Evolutionary conservation across 2,888 invertebrate species (phyloP), one percentile per base, ranked within the genome.

Genomic region (Schizaphis graminum): DNA sequence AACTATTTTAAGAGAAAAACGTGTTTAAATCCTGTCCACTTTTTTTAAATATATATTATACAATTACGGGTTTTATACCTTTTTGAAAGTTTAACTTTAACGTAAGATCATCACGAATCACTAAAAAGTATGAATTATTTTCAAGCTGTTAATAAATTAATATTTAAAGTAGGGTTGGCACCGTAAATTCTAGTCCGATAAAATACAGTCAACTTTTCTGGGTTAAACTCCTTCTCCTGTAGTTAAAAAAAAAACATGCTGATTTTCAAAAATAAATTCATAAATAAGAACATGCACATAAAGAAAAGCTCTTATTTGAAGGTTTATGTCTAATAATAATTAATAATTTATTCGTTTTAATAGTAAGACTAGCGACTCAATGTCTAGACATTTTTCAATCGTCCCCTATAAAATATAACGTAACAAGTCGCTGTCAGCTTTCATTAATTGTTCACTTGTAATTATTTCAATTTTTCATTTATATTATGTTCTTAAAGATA

Each of bases 361-460:
- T 89, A 57, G 57, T 53, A 53, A 53, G 49, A 13, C 49, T 47
- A 57, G 16, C 41, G 10, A 57, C 89, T 13, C 7, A 26, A 44
- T 89, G 47, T 89, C 44, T 44, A 44, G 89, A 28, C n/a, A 47
- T 86, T 86, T 86, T 86, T 47, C 86, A 28, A 47, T n/a, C 86
- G 28, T 49, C 47, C 16, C 47, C 28, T 28, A 86, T 86, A 44
- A 47, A 47, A 49, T 44, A 49, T 86, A 44, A 47, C 1, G 2
- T 47, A 28, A 16, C 47, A 85, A 44, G 85, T 28, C 28, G 5
- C 44, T 44, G 86, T 49, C 47, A 7, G 44, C 26, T 85, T 26
- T 85, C 11, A 44, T 85, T 44, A 44, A 85, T 85, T 77, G 35
- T 35, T 1, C 21, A 21, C 2, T 77, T 35, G 13, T 13, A 77